A percentile compares a stretch with the other conserved stretches of the same genome.
Evolutionary conservation across 2,797 vertebrate genomes (phyloP).

Genomic region (Enteromius thamalakanensis): DNA sequence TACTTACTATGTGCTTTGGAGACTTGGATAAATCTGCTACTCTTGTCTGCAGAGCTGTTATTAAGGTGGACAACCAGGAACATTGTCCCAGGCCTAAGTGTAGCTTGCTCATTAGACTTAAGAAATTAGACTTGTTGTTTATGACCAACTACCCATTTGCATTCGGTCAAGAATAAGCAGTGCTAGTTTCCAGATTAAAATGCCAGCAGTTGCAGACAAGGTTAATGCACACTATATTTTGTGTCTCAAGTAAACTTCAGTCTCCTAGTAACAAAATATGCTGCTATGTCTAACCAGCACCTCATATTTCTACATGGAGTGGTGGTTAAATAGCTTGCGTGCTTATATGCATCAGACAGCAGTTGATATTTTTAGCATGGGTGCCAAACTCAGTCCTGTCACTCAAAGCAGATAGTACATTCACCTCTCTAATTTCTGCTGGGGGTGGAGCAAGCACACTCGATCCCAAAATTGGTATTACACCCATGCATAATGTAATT

Average conservation of each 20-base stretch:
- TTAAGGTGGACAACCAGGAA: not conserved
- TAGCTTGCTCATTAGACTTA: not conserved
- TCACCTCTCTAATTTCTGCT: slow-evolving; percentile 47
- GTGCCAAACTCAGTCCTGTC: slow-evolving; percentile 36
- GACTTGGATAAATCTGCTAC: not conserved
- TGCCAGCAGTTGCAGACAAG: slow-evolving; percentile 10
- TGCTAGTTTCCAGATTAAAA: not conserved
- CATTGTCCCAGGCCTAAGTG: not conserved
- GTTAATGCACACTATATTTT: slow-evolving; percentile 52
- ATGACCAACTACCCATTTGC: not conserved
- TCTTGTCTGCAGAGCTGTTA: not conserved
- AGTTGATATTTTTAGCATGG: slow-evolving; percentile 63
- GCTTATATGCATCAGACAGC: slow-evolving; percentile 51
- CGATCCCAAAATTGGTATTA: slow-evolving; percentile 36
- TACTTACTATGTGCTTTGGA: not conserved
- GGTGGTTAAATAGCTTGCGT: slow-evolving; percentile 39
- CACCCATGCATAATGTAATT: not conserved
- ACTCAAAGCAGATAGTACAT: slow-evolving; percentile 42
- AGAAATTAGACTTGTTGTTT: not conserved
- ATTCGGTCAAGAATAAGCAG: not conserved
- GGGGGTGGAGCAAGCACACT: slow-evolving; percentile 34
- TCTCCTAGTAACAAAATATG: slow-evolving; percentile 60
- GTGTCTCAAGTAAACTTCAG: slow-evolving; percentile 52
- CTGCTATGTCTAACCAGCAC: slow-evolving; percentile 59
- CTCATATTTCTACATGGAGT: slow-evolving; percentile 61